A percentile compares a stretch with the other conserved stretches of the same genome.
These are phyloP conservation scores for Aulostomus chinensis DNA, from an alignment of 2,797 vertebrate genomes.

Conservation along the genomic window DNA sequence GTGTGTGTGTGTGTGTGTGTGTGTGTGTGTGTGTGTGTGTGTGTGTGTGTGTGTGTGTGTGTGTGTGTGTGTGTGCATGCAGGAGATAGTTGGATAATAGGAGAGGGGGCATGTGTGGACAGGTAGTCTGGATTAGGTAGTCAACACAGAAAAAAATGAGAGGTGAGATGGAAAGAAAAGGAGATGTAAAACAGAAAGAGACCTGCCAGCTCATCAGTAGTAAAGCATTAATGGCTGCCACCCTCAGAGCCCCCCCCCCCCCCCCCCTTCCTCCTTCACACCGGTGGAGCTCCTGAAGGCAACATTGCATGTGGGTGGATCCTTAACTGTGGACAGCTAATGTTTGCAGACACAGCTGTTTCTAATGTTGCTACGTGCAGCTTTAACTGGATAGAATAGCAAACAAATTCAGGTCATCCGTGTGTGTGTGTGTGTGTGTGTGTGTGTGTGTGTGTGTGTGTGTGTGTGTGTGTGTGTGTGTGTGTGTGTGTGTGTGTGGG, in stretches of 20 bases:
- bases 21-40: too few relatives aligned
- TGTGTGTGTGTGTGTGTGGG: too few relatives aligned
- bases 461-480: too few relatives aligned
- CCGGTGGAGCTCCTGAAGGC: neutral
- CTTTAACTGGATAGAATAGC: too few relatives aligned
- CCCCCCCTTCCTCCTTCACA: neutral
- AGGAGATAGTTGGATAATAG: slow-evolving; percentile 26
- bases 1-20: too few relatives aligned
- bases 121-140: slow-evolving; percentile 23
- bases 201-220: slow-evolving; percentile 36
- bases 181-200: neutral
- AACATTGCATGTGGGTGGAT: neutral
- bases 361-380: neutral
- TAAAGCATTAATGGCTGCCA: slow-evolving; percentile 18
- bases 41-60: neutral
- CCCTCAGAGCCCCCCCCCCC: neutral
- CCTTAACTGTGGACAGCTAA: neutral
- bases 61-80: slow-evolving; percentile 2
- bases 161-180: neutral
- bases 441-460: too few relatives aligned
- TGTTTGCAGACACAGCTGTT: neutral
- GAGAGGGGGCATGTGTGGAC: slow-evolving; percentile 50
- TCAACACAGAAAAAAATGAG: neutral
- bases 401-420: too few relatives aligned
- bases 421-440: too few relatives aligned